These are phyloP conservation scores for Bradypodion pumilum DNA, from an alignment of 2,797 vertebrate species.

Conservation along the genomic window DNA sequence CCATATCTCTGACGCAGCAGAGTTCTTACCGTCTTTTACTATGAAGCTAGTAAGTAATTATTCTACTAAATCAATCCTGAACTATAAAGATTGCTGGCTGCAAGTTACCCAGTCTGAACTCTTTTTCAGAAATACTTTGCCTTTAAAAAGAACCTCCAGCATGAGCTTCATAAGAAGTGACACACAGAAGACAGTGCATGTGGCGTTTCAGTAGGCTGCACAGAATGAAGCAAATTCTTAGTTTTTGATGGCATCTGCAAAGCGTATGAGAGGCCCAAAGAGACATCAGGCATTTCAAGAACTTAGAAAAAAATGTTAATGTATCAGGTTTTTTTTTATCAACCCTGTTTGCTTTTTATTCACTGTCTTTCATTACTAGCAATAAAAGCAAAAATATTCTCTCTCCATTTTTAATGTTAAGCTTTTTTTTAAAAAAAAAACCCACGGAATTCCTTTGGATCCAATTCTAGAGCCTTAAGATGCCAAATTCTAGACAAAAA, in stretches of 20 bases:
- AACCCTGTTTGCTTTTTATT: slow-evolving; percentile 72
- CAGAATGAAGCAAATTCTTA: slow-evolving; percentile 72
- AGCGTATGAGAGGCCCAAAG: slow-evolving; percentile 73
- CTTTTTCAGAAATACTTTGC: slow-evolving; percentile 73
- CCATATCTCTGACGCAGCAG: slow-evolving; percentile 43
- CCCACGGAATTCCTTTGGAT: slow-evolving; percentile 41
- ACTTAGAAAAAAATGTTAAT: slow-evolving; percentile 71
- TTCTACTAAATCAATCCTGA: slow-evolving; percentile 54
- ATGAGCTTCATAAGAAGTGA: slow-evolving; percentile 75
- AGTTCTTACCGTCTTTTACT: slow-evolving; percentile 57
- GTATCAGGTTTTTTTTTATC: slow-evolving; percentile 77
- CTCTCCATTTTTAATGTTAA: slow-evolving; percentile 54
- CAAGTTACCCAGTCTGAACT: slow-evolving; percentile 72
- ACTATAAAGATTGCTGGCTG: slow-evolving; percentile 62
- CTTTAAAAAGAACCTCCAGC: slow-evolving; percentile 79
- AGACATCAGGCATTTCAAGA: slow-evolving; percentile 76
- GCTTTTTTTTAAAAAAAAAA: slow-evolving; percentile 7
- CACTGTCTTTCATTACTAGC: slow-evolving; percentile 68
- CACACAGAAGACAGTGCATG: slow-evolving; percentile 81
- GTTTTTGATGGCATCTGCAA: slow-evolving; percentile 75
- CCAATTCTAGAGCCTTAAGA: slow-evolving; percentile 30
- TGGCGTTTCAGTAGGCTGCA: slow-evolving; percentile 73
- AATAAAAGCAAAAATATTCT: slow-evolving; percentile 63
- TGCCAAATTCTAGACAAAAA: slow-evolving; percentile 29
- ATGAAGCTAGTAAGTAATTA: slow-evolving; percentile 57